Conservation (phyloP, 2,888 invertebrate species). For the Autographa pulchrina region DNA sequence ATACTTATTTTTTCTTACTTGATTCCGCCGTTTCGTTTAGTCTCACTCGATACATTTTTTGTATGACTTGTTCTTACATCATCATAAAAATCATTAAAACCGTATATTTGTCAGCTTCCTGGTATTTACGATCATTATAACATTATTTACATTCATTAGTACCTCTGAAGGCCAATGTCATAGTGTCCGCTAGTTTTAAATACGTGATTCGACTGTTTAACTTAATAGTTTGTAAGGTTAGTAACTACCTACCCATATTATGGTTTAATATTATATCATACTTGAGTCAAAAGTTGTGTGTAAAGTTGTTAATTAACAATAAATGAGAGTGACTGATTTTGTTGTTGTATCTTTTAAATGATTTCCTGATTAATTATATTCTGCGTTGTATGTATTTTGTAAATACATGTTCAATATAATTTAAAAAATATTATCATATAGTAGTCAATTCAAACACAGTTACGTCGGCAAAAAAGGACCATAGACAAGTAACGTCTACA, state of each 20-base stretch:
- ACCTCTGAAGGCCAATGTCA: conserved; percentile 53
- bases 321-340: too few relatives aligned
- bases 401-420: too few relatives aligned
- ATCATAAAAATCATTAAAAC: conserved; percentile 24
- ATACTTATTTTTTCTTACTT: background rate
- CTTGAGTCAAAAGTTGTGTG: background rate
- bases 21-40: background rate
- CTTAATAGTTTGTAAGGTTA: conserved; percentile 37
- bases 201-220: conserved; percentile 57
- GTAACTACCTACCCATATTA: conserved; percentile 16
- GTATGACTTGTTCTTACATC: conserved; percentile 30
- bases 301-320: background rate
- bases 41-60: background rate
- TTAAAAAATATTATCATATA: too few relatives aligned
- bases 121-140: conserved; percentile 33
- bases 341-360: too few relatives aligned
- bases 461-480: background rate
- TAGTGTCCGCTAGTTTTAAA: conserved; percentile 44
- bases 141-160: conserved; percentile 57
- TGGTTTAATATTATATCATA: background rate
- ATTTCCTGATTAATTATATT: too few relatives aligned
- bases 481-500: background rate
- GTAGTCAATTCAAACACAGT: background rate
- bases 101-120: conserved; percentile 42
- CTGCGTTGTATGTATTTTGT: too few relatives aligned